Evolutionary conservation across 2,888 invertebrate species (phyloP), one percentile per base, ranked within the genome.

Genomic region (Tetranychus piercei): DNA sequence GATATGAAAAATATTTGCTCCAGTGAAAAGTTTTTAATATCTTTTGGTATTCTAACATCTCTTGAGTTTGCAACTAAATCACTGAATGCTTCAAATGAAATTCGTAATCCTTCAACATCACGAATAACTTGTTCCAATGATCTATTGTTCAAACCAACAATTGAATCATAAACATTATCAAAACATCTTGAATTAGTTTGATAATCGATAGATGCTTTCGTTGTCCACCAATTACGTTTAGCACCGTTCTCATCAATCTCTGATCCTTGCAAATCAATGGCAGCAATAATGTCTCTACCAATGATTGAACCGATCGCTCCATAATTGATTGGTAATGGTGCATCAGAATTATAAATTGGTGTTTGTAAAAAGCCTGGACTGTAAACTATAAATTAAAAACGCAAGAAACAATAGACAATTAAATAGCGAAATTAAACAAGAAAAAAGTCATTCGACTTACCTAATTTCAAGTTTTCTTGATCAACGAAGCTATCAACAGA

Each of bases 161-260:
- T 69, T 69, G 69, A 23, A 69, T 76, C 72, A 67, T 77, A 77
- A 15, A 76, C 76, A n/a, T 77, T 55, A 1, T 34, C 71, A 64
- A 77, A 77, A 67, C 77, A 77, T 6, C 20, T 5, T 3, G 76
- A 76, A 44, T 76, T 76, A 43, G 45, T 67, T 3, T 43, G 15
- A 22, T 74, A 77, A 22, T 76, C 75, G 6, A 44, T 43, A 23
- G n/a, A 34, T 5, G 77, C 75, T 65, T 44, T 64, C 6, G 71
- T 70, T 9, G 77, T 77, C 77, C 77, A 77, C 77, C 77, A 77
- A 22, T 77, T 74, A 20, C 72, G 72, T 6, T 18, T 6, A 73
- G 76, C 76, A 11, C 77, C 77, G 1, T 45, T n/a, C 1, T 77
- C 74, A 71, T 77, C 77, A 23, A 44, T 75, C 15, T 70, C 34